Evolutionary conservation across 2,888 invertebrate genomes (phyloP).

Genomic region (Pristionchus arcanus): DNA sequence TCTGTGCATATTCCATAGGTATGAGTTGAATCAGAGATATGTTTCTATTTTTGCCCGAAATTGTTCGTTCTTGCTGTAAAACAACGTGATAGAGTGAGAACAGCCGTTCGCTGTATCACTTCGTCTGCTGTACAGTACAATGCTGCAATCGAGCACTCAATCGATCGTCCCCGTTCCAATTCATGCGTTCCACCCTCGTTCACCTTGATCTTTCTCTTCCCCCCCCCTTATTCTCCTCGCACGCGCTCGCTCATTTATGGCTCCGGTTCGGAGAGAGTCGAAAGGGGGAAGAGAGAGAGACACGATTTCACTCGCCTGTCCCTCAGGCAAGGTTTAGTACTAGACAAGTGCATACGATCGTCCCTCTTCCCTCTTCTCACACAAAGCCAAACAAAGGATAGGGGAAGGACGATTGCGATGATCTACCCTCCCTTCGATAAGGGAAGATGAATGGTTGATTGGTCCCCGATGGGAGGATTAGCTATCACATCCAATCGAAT

Average conservation of each 20-base stretch:
- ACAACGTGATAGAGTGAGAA: background rate
- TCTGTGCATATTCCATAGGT: background rate
- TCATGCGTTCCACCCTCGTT: conserved; percentile 33
- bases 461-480: background rate
- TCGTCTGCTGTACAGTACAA: background rate
- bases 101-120: background rate
- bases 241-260: conserved; percentile 48
- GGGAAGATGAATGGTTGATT: conserved; percentile 14
- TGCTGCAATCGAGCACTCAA: background rate
- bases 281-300: background rate
- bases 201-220: conserved; percentile 48
- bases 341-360: conserved; percentile 35
- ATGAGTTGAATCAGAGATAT: background rate
- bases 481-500: conserved; percentile 44
- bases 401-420: conserved; percentile 20
- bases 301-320: conserved; percentile 20
- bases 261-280: conserved; percentile 44
- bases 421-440: conserved; percentile 38
- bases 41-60: background rate
- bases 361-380: background rate
- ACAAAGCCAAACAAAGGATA: conserved; percentile 42
- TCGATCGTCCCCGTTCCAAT: background rate
- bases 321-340: conserved; percentile 48
- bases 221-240: background rate
- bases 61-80: background rate